Evolutionary conservation across 2,113 vertebrate species (phyloP), one percentile per base, ranked within the genome.

Genomic region (Peromyscus polionotus): DNA sequence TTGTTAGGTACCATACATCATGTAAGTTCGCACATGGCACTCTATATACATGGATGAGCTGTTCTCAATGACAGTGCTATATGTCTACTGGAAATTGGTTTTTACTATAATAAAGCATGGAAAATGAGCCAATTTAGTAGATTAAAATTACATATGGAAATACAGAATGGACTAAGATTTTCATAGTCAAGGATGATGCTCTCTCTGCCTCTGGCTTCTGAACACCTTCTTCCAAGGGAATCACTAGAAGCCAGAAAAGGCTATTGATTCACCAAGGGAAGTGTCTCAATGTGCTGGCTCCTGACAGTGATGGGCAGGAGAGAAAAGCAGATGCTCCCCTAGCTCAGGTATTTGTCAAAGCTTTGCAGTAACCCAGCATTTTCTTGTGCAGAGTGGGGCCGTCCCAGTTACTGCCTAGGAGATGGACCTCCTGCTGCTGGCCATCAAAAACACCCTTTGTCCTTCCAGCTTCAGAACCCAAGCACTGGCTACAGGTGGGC

Each of bases 401-500:
- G 1, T 81, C 54, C 48, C 51, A 59, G 83, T 59, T 75, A 45
- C 33, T 54, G 51, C 54, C 33, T 63, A 70, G 67, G 13, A 6
- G 42, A 48, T 7, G 0, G 0, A 16, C 0, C 39, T 48, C 22
- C 87, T 36, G 11, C 54, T 84, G 67, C 76, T 51, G 11, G 85
- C 98, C 3, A 13, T 98, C 97, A 0, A 98, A 98, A 39, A 98
- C 91, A 54, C 98, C 98, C 63, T 97, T 85, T 6, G 85, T 76
- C 91, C 54, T 89, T 98, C 77, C 85, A 98, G 94, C 57, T 28
- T 93, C 91, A 98, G 84, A 65, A 97, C 98, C 98, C 99, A 99
- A 98, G 99, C 99, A 33, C 98, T 99, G 72, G 99, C 99, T 70
- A 99, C 94, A 80, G 99, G 99, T 95, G 99, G 98, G 92, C 99